Conservation (phyloP, 2,113 vertebrate genomes). For the Procapra przewalskii region DNA sequence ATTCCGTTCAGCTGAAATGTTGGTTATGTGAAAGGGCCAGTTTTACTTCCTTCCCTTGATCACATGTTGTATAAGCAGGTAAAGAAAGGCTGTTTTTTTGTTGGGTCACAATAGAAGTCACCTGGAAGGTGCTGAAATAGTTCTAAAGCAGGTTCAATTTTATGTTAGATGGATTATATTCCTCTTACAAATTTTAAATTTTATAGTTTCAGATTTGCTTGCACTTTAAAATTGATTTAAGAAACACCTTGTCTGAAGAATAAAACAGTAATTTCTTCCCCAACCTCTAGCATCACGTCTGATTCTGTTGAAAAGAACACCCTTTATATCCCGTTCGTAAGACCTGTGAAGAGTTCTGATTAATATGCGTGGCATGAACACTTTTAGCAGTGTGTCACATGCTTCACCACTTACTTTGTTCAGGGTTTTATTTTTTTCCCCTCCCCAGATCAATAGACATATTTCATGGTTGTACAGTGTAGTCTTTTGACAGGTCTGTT, state of each 20-base stretch:
- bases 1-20: too few species aligned
- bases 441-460: background rate
- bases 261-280: background rate
- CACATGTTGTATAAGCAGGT: background rate
- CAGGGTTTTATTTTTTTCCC: background rate
- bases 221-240: background rate
- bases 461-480: background rate
- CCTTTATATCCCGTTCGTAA: background rate
- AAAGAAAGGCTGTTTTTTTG: background rate
- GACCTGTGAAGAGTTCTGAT: background rate
- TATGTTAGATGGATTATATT: background rate
- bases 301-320: background rate
- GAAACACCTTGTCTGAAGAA: background rate
- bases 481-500: conserved; percentile 4
- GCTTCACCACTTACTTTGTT: background rate
- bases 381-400: background rate
- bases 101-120: background rate
- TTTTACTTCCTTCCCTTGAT: background rate
- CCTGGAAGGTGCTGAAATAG: background rate
- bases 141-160: background rate
- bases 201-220: background rate
- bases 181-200: background rate
- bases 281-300: background rate
- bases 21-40: background rate
- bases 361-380: accelerated